These are phyloP conservation scores for Tiliacea aurago DNA, from an alignment of 2,888 invertebrate genomes.

Conservation along the genomic window DNA sequence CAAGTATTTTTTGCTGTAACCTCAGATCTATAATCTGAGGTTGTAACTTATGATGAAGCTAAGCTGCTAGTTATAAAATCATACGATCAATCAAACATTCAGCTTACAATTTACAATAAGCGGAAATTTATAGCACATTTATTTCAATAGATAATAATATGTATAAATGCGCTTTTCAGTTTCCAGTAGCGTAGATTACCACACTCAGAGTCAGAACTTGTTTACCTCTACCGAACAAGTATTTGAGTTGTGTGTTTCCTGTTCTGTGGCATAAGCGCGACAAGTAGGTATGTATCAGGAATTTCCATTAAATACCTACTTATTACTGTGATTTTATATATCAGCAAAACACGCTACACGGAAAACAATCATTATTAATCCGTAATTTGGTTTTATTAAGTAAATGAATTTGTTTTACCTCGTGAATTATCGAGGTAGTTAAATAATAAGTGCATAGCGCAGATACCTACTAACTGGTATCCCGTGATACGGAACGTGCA, in stretches of 20 bases:
- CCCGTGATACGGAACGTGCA: conserved; percentile 81
- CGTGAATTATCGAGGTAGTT: conserved; percentile 13
- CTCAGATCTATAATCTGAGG: no score
- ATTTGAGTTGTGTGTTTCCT: conserved; percentile 72
- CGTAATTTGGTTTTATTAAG: conserved; percentile 39
- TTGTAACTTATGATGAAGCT: not conserved
- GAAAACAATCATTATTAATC: conserved; percentile 49
- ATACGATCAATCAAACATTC: not conserved
- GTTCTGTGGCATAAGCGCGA: conserved; percentile 62
- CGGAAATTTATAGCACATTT: conserved; percentile 25
- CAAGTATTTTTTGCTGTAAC: conserved; percentile 3
- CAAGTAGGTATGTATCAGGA: conserved; percentile 56
- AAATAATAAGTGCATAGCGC: conserved; percentile 28
- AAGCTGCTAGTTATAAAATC: not conserved
- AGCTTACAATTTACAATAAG: conserved; percentile 12
- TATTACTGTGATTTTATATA: conserved; percentile 51
- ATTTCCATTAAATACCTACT: conserved; percentile 57
- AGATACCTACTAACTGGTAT: conserved; percentile 60
- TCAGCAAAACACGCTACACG: conserved; percentile 22
- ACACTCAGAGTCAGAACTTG: conserved; percentile 69
- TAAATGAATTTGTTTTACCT: conserved; percentile 5
- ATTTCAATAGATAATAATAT: conserved; percentile 37
- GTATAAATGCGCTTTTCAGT: conserved; percentile 54
- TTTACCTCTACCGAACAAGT: conserved; percentile 70
- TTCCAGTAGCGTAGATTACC: conserved; percentile 61